Conservation (phyloP, 2,888 invertebrate genomes). For the Tiphia femorata region DNA sequence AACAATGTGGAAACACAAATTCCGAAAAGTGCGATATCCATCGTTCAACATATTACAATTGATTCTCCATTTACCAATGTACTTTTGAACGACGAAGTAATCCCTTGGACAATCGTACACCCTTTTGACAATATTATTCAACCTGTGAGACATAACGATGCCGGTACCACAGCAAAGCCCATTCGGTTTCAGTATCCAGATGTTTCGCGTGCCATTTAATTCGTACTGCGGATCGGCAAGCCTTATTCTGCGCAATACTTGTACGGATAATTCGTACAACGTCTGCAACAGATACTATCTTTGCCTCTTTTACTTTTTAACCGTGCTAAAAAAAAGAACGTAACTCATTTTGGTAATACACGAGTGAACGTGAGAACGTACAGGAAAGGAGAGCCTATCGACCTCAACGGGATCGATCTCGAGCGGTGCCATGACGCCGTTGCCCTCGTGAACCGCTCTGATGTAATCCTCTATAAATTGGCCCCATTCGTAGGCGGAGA, state of each 20-base stretch:
- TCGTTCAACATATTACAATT: too few relatives aligned
- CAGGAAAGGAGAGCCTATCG: not conserved
- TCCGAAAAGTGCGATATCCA: too few relatives aligned
- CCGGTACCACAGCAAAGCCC: constrained; percentile 86
- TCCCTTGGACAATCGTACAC: constrained; percentile 72
- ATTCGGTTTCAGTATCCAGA: constrained; percentile 92
- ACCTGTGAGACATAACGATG: constrained; percentile 81
- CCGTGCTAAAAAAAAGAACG: too few relatives aligned
- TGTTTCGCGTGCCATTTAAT: constrained; percentile 82
- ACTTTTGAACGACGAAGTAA: constrained; percentile 89
- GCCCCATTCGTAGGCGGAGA: constrained; percentile 74
- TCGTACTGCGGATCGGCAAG: constrained; percentile 51
- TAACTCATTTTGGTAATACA: too few relatives aligned
- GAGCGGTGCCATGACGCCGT: constrained; percentile 6
- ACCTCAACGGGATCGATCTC: not conserved
- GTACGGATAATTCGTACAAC: constrained; percentile 11
- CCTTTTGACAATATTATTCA: constrained; percentile 79
- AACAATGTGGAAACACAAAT: too few relatives aligned
- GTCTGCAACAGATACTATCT: too few relatives aligned
- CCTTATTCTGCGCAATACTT: constrained; percentile 44
- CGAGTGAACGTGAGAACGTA: too few relatives aligned
- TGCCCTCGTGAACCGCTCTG: constrained; percentile 70
- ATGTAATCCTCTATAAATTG: constrained; percentile 77
- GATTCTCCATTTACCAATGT: constrained; percentile 77
- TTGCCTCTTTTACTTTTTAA: too few relatives aligned